Evolutionary conservation across 2,888 invertebrate genomes (phyloP).

Genomic region (Aporophyla lueneburgensis): DNA sequence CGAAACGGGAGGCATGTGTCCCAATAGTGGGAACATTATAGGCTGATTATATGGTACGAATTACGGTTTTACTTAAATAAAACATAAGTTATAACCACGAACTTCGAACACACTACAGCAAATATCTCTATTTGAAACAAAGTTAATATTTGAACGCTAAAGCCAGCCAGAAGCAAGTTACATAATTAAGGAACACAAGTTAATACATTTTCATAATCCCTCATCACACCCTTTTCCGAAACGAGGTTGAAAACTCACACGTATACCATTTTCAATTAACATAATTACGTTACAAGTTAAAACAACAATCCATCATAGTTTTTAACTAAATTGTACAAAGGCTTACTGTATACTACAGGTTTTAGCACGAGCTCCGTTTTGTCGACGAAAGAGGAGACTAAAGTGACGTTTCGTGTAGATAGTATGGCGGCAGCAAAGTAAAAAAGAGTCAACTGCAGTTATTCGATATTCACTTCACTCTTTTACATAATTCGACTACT

Average conservation of each 20-base stretch:
- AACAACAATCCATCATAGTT: constrained; percentile 38
- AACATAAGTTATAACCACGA: no score
- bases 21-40: no score
- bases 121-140: not conserved
- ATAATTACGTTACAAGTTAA: constrained; percentile 42
- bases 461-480: no score
- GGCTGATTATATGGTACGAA: no score
- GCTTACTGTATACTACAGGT: not conserved
- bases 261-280: constrained; percentile 28
- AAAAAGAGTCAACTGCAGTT: no score
- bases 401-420: no score
- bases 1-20: no score
- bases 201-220: constrained; percentile 22
- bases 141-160: not conserved
- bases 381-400: no score
- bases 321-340: constrained; percentile 26
- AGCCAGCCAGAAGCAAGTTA: not conserved
- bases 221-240: constrained; percentile 29
- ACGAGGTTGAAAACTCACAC: constrained; percentile 15
- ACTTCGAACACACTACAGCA: not conserved
- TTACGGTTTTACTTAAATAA: no score
- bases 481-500: no score
- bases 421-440: no score
- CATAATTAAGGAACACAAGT: not conserved
- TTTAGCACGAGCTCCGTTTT: no score